Evolutionary conservation across 2,888 invertebrate species (phyloP), one percentile per base, ranked within the genome.

Genomic region (Drosophila differens): DNA sequence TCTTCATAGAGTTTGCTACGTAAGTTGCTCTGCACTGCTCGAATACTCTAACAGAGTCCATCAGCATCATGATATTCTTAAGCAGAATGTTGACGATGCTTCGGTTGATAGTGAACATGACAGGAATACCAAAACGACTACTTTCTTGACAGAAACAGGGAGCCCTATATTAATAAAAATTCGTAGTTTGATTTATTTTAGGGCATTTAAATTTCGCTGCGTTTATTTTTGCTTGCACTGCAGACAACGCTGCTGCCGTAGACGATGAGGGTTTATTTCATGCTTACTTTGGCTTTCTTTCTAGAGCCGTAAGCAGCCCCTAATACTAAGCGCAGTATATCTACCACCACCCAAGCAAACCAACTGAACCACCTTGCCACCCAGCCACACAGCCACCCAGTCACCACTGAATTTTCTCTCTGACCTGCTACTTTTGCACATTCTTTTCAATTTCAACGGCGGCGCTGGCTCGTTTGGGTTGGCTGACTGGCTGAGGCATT

Each of bases 381-480:
- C 33, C 47, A 58, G 3, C 57, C 53, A 25, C 49, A 33, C 47
- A 58, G 3, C 55, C 57, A 58, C 47, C 63, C 28, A 62, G n/a
- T 14, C 64, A 78, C 74, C 67, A 74, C 72, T 66, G 59, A 70
- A 58, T 73, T 70, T 60, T 73, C 66, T 76, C 64, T 75, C 63
- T 70, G 76, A 74, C 63, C 72, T 83, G 89, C 87, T 84, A 86
- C 87, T 88, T 90, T 88, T 88, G 89, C 91, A 86, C 89, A 90
- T 90, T 90, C 90, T 89, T 90, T 90, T 90, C 90, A 90, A 90
- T 90, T 91, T 90, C 76, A 61, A 66, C 83, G 81, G 74, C 83
- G 72, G 62, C 67, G 58, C 58, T 66, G 64, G 33, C 66, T 79
- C 78, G 84, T 76, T 88, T 83, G 79, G 88, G 85, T 87, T 85